Evolutionary conservation across 2,113 vertebrate genomes (phyloP).

Genomic region (Tyto alba): DNA sequence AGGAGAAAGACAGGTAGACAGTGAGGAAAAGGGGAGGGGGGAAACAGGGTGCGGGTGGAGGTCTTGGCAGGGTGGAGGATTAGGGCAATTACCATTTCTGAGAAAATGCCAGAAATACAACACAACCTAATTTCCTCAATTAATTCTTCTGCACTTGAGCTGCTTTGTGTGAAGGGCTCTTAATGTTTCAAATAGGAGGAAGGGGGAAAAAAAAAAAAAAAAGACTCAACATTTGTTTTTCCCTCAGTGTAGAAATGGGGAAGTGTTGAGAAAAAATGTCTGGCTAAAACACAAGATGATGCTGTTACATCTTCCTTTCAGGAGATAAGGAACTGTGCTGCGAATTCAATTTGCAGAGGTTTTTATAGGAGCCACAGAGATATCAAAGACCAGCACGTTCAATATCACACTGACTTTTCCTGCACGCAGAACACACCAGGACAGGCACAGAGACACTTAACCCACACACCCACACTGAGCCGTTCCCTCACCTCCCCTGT

Average conservation of each 20-base stretch:
- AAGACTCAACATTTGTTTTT: not conserved
- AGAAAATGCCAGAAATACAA: conserved; percentile 71
- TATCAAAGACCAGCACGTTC: not conserved
- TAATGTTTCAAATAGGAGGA: not conserved
- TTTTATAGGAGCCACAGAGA: not conserved
- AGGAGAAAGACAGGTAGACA: conserved; percentile 36
- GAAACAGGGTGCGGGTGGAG: not conserved
- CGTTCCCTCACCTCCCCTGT: not conserved
- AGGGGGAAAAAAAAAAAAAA: not conserved
- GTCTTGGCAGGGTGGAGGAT: conserved; percentile 61
- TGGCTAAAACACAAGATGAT: not conserved
- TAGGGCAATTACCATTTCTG: conserved; percentile 69
- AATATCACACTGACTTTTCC: conserved; percentile 26
- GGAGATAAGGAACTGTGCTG: not conserved
- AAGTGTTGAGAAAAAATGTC: not conserved
- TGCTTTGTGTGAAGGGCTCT: conserved; percentile 34
- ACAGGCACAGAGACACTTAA: conserved; percentile 16
- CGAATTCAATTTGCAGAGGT: not conserved
- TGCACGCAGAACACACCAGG: not conserved
- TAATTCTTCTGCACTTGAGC: conserved; percentile 58
- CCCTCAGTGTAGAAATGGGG: not conserved
- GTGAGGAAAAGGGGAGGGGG: not conserved
- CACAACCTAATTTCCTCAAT: conserved; percentile 76
- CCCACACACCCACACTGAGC: not conserved
- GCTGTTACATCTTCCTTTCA: not conserved